Evolutionary conservation across 2,113 vertebrate genomes (phyloP).

Genomic region (Helogale parvula): DNA sequence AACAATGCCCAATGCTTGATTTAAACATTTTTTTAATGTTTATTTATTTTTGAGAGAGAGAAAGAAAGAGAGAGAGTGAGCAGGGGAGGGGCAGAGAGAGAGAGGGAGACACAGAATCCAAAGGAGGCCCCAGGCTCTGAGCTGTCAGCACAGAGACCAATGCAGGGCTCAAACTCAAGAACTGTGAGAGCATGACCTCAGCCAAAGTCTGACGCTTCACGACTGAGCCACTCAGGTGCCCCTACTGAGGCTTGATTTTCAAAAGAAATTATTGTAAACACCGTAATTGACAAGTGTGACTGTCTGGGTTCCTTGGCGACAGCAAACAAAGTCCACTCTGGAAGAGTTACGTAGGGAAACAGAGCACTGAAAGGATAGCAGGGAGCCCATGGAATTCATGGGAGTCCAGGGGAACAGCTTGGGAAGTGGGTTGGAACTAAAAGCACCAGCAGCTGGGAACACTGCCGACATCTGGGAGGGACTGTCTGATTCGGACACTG

Average conservation of each 20-base stretch:
- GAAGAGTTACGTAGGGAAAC: background rate
- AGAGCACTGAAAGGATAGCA: background rate
- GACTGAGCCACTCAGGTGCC: no score
- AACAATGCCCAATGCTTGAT: background rate
- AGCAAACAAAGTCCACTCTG: background rate
- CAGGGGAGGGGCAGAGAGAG: no score
- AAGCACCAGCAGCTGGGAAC: background rate
- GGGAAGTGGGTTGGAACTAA: background rate
- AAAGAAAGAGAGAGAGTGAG: no score
- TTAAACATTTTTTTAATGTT: no score
- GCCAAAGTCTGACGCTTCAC: no score
- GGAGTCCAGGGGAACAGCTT: background rate
- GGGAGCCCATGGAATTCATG: background rate
- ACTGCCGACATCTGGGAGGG: background rate
- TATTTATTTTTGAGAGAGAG: no score
- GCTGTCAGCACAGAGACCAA: no score
- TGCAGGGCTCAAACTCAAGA: no score
- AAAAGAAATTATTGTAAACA: background rate
- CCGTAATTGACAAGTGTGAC: background rate
- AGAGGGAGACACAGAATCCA: no score
- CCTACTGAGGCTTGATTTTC: background rate
- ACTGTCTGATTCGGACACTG: rapidly evolving
- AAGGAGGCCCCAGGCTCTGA: no score
- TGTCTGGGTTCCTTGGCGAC: background rate
- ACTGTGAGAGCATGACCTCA: no score